Evolutionary conservation across 2,888 invertebrate species (phyloP).

Genomic region (Phrixothrix hirtus): DNA sequence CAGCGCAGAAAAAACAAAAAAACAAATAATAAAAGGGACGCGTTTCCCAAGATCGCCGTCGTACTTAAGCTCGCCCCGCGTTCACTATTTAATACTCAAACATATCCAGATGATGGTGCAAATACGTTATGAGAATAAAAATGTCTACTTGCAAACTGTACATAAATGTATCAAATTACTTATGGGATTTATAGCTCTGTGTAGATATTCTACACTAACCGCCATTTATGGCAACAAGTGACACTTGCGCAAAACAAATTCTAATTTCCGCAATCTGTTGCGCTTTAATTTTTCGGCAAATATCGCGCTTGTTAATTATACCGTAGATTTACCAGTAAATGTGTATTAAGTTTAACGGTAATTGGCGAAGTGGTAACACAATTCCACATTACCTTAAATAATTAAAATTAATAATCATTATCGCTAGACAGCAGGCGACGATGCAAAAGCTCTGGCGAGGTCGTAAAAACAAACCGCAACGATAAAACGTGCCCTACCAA

Average conservation of each 20-base stretch:
- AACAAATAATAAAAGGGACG: constrained; percentile 16
- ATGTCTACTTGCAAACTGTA: constrained; percentile 45
- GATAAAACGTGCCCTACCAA: constrained; percentile 19
- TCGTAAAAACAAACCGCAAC: constrained; percentile 11
- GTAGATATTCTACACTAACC: constrained; percentile 30
- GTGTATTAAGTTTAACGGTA: constrained; percentile 35
- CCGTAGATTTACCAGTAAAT: constrained; percentile 40
- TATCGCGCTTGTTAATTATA: constrained; percentile 31
- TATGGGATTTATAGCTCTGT: too few relatives aligned
- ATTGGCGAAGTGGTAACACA: constrained; percentile 34
- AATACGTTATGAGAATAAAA: constrained; percentile 45
- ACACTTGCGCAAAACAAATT: constrained; percentile 30
- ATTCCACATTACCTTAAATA: constrained; percentile 37
- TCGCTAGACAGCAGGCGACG: constrained; percentile 38
- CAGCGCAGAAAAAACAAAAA: constrained; percentile 8
- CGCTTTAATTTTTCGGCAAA: constrained; percentile 26
- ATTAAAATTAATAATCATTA: constrained; percentile 38
- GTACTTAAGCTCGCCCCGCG: constrained; percentile 48
- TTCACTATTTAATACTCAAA: constrained; percentile 47
- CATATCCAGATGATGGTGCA: constrained; percentile 56
- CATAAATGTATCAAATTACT: constrained; percentile 31
- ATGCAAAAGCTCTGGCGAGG: constrained; percentile 27
- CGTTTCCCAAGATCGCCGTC: constrained; percentile 39
- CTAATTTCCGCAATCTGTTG: constrained; percentile 26
- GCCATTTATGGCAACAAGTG: constrained; percentile 27